Percentiles rank a stretch among this genome's conserved stretches.
These are phyloP conservation scores for Altica lythri DNA, from an alignment of 2,888 invertebrate genomes.

Conservation along the genomic window DNA sequence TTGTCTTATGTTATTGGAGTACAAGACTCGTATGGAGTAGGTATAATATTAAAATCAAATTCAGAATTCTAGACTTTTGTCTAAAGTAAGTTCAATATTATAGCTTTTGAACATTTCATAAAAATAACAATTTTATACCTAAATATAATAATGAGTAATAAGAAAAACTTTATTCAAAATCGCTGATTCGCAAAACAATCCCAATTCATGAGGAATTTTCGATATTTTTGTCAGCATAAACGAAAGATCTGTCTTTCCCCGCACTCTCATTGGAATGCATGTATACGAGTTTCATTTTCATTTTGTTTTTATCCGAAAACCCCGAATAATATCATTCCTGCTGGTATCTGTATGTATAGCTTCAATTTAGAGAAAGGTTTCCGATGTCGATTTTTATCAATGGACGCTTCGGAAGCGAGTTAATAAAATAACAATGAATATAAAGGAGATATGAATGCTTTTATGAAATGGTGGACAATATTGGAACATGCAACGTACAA, in stretches of 20 bases:
- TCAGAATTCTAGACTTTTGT: no score
- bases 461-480: constrained; percentile 13
- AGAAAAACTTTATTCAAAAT: neutral
- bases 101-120: no score
- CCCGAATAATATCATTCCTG: constrained; percentile 18
- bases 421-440: constrained; percentile 35
- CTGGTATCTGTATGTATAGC: constrained; percentile 31
- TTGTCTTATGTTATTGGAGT: no score
- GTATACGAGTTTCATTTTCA: constrained; percentile 30
- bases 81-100: no score
- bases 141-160: no score
- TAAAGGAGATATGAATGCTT: constrained; percentile 31
- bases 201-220: constrained; percentile 22
- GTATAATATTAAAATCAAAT: no score
- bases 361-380: constrained; percentile 27
- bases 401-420: constrained; percentile 22
- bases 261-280: constrained; percentile 29
- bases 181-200: neutral
- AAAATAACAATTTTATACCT: no score
- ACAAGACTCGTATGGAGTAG: no score
- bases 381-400: constrained; percentile 33
- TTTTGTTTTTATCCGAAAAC: constrained; percentile 35
- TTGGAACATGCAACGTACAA: no score
- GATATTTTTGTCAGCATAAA: constrained; percentile 23
- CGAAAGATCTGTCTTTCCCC: constrained; percentile 24